Percentiles rank a stretch among this genome's conserved stretches.
These are phyloP conservation scores for Turritopsis dohrnii DNA, from an alignment of 30 jellyfish, hydroid and myxozoan genomes.

Conservation along the genomic window DNA sequence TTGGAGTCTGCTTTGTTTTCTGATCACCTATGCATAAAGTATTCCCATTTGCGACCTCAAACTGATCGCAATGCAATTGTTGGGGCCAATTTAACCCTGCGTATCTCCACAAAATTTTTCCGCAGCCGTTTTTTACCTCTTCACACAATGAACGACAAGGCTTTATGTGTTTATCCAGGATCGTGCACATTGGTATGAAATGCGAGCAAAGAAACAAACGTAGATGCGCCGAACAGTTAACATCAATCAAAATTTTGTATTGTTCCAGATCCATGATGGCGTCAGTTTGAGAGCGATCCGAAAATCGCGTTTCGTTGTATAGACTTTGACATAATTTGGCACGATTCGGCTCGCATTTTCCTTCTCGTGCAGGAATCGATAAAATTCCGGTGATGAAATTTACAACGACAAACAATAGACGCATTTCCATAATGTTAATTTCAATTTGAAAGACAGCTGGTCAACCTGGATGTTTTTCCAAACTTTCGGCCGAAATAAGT, in stretches of 20 bases:
- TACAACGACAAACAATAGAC: not conserved
- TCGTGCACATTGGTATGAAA: constrained; percentile 32
- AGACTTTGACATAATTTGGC: constrained; percentile 12
- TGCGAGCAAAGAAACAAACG: constrained; percentile 22
- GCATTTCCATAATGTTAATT: not conserved
- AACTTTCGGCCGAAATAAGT: no score
- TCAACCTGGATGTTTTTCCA: no score
- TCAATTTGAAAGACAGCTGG: not conserved
- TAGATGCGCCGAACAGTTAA: constrained; percentile 16
- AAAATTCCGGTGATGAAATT: not conserved
- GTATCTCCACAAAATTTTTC: not conserved
- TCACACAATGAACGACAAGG: constrained; percentile 33
- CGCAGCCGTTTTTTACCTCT: constrained; percentile 28
- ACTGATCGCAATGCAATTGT: constrained; percentile 21
- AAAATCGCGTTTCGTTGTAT: constrained; percentile 21
- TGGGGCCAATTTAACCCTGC: constrained; percentile 30
- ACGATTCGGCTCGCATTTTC: constrained; percentile 1
- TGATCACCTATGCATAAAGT: constrained; percentile 18
- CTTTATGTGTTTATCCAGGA: constrained; percentile 17
- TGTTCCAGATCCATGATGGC: constrained; percentile 21
- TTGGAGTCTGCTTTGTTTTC: not conserved
- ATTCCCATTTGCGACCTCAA: constrained; percentile 7
- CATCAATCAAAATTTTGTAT: constrained; percentile 1
- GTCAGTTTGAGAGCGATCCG: constrained; percentile 17
- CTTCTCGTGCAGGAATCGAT: not conserved